Evolutionary conservation across 2,113 vertebrate genomes (phyloP), one percentile per base, ranked within the genome.

Genomic region (Oceanodroma tethys): DNA sequence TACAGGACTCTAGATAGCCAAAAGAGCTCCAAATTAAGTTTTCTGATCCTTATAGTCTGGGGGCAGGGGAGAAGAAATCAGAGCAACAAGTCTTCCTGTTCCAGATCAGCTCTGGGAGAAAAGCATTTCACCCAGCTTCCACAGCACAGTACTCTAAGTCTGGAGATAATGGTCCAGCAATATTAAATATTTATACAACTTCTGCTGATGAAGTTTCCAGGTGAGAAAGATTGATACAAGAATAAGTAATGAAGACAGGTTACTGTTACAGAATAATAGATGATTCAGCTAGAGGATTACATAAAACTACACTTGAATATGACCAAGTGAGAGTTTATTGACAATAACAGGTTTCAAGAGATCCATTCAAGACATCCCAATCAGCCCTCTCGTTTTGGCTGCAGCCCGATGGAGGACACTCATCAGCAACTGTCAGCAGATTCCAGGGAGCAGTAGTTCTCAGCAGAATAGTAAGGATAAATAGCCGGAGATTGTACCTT

Each of bases 141-240:
- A 5, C 55, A 81, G 83, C 65, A 76, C 26, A 60, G 18, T 1
- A 32, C 71, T 79, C 38, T 15, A 48, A 72, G 42, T 6, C 45
- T 45, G 58, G 32, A 60, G 45, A 91, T 42, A 93, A 71, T 0
- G 3, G 81, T 79, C 68, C 86, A 74, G 76, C 55, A 47, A 11
- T 7, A 32, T 95, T 85, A 96, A 97, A 96, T 94, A 96, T 96
- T 96, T 92, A 96, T 92, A 63, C 45, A 79, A 60, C 74, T 91
- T 82, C 59, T 91, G 79, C 93, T 83, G 95, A 90, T 95, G 75
- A 90, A 93, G 87, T 97, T 95, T 94, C 96, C 87, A 82, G 48
- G 62, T 76, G 96, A 94, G 93, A 96, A 97, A 95, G 93, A 97
- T 94, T 95, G 96, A 93, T 93, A 91, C 52, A 91, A 72, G 66